A percentile compares a stretch with the other conserved stretches of the same genome.
Conservation (phyloP, 2,888 invertebrate genomes). For the Melanargia galathea region DNA sequence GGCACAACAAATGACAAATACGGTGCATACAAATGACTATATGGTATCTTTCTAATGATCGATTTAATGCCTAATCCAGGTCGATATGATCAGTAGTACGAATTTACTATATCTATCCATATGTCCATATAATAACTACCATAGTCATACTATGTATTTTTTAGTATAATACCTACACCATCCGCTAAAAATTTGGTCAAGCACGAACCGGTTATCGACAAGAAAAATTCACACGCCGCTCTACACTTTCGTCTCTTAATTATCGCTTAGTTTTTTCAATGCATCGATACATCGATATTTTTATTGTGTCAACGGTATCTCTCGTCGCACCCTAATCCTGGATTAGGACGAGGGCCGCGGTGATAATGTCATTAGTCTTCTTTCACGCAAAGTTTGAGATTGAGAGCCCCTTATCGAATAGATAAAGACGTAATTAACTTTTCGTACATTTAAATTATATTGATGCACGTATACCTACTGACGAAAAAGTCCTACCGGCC, state of each 20-base stretch:
- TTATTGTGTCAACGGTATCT: slow-evolving; percentile 25
- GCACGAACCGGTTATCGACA: background rate
- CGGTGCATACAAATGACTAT: no score
- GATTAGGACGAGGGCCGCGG: slow-evolving; percentile 22
- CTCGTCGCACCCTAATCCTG: slow-evolving; percentile 22
- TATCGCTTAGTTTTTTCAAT: slow-evolving; percentile 16
- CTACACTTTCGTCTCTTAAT: slow-evolving; percentile 7
- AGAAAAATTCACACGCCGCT: background rate
- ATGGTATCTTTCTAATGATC: no score
- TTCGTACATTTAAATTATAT: slow-evolving; percentile 15
- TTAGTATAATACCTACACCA: no score
- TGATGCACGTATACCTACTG: background rate
- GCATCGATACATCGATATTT: slow-evolving; percentile 17
- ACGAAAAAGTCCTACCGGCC: no score
- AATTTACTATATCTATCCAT: no score
- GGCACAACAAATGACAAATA: no score
- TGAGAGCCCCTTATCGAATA: slow-evolving; percentile 22
- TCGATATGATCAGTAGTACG: no score
- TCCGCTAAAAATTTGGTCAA: no score
- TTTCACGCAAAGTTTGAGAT: slow-evolving; percentile 25
- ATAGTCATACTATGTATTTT: no score
- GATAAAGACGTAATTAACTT: slow-evolving; percentile 20
- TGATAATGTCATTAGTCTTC: slow-evolving; percentile 31
- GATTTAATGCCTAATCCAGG: no score
- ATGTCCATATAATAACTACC: no score